A percentile compares a stretch with the other conserved stretches of the same genome.
Conservation (phyloP, 2,797 vertebrate genomes). For the Capromys pilorides region DNA sequence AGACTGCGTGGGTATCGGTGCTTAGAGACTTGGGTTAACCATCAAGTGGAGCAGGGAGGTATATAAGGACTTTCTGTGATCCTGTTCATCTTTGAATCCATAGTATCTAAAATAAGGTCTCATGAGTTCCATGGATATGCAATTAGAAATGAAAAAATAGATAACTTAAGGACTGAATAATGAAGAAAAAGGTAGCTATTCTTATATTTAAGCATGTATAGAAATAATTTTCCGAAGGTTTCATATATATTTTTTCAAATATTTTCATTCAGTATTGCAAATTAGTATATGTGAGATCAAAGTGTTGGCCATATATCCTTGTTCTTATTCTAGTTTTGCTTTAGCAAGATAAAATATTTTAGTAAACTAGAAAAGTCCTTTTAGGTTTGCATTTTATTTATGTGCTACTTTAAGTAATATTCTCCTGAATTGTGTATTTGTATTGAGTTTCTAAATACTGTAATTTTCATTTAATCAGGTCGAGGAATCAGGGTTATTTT, state of each 20-base stretch:
- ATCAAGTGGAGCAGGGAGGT: conserved; percentile 24
- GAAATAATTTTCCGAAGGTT: conserved; percentile 39
- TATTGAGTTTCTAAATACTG: conserved; percentile 1
- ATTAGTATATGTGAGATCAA: conserved; percentile 28
- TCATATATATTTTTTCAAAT: not conserved
- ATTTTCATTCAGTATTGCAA: conserved; percentile 18
- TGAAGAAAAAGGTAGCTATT: not conserved
- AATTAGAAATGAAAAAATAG: conserved; percentile 41
- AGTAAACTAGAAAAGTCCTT: conserved; percentile 33
- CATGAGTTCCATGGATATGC: conserved; percentile 2
- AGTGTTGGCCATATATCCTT: not conserved
- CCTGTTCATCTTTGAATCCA: not conserved
- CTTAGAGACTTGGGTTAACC: not conserved
- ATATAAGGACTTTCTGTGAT: not conserved
- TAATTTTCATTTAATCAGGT: conserved; percentile 6
- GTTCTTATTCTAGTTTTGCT: conserved; percentile 11
- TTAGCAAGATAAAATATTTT: not conserved
- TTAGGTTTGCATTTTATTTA: conserved; percentile 20
- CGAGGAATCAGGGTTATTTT: not conserved
- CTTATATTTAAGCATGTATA: not conserved
- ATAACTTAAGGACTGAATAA: not conserved
- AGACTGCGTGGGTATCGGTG: not conserved
- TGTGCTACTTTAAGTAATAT: conserved; percentile 6
- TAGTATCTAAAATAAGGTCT: not conserved
- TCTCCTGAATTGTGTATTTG: conserved; percentile 18